Conservation (phyloP, 2,797 vertebrate genomes). For the Kryptolebias ocellatus region DNA sequence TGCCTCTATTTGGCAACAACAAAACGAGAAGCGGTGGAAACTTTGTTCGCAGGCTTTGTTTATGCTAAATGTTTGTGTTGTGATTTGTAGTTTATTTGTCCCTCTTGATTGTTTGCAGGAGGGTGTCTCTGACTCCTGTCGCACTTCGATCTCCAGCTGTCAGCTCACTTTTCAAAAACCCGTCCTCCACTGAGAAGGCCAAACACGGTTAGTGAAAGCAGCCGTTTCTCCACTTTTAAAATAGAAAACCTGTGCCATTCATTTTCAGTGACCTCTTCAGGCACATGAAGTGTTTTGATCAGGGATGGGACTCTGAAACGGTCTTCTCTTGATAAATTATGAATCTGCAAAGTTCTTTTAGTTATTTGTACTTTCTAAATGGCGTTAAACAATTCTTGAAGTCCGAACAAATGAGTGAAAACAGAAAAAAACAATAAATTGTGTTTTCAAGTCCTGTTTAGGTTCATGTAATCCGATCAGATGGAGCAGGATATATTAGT, state of each 20-base stretch:
- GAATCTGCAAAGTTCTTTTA: not conserved
- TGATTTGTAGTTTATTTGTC: not conserved
- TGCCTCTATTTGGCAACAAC: not conserved
- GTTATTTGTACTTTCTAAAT: not conserved
- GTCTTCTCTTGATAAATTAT: not conserved
- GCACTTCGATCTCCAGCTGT: slow-evolving; percentile 67
- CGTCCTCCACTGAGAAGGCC: slow-evolving; percentile 80
- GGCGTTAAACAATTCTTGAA: too few relatives aligned
- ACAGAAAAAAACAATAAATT: not conserved
- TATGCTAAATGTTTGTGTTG: too few relatives aligned
- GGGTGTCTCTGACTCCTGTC: slow-evolving; percentile 88
- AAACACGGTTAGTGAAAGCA: slow-evolving; percentile 84
- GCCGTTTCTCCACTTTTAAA: not conserved
- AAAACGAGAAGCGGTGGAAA: slow-evolving; percentile 1
- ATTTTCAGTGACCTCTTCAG: not conserved
- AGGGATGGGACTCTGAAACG: too few relatives aligned
- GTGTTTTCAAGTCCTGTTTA: not conserved
- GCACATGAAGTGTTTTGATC: too few relatives aligned
- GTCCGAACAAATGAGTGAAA: not conserved
- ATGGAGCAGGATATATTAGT: too few relatives aligned
- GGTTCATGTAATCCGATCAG: too few relatives aligned
- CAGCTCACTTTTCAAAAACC: slow-evolving; percentile 46
- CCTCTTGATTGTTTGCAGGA: slow-evolving; percentile 78
- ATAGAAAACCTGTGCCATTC: too few relatives aligned
- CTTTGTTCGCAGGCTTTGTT: not conserved